Conservation (phyloP, 2,888 invertebrate species). For the Drosophila picticornis region DNA sequence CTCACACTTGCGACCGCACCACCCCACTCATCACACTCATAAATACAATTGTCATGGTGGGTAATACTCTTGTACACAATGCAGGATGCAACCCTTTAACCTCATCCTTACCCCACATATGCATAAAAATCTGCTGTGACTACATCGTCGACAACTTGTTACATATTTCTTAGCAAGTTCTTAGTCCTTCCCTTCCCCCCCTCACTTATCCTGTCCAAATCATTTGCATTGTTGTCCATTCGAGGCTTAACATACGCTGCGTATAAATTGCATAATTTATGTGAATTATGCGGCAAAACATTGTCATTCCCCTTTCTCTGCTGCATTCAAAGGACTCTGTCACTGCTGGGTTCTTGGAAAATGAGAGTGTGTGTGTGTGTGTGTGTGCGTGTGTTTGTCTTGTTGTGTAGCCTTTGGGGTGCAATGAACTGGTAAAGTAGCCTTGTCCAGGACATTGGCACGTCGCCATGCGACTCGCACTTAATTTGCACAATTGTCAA, state of each 20-base stretch:
- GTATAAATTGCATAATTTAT: slow-evolving; percentile 83
- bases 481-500: slow-evolving; percentile 79
- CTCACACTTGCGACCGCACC: not conserved
- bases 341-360: slow-evolving; percentile 34
- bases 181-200: slow-evolving; percentile 14
- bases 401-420: slow-evolving; percentile 64
- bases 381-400: slow-evolving; percentile 11
- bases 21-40: not conserved
- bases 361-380: not conserved
- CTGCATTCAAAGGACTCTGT: slow-evolving; percentile 27
- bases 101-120: slow-evolving; percentile 26
- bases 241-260: slow-evolving; percentile 72
- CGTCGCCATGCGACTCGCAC: slow-evolving; percentile 55
- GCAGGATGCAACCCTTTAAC: slow-evolving; percentile 48
- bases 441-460: slow-evolving; percentile 78
- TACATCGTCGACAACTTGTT: slow-evolving; percentile 66
- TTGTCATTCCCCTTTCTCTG: slow-evolving; percentile 25
- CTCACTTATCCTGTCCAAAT: slow-evolving; percentile 4
- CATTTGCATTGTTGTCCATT: slow-evolving; percentile 67
- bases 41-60: slow-evolving; percentile 62
- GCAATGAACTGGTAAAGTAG: slow-evolving; percentile 78
- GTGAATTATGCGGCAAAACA: slow-evolving; percentile 81
- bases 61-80: slow-evolving; percentile 47
- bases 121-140: slow-evolving; percentile 54
- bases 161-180: slow-evolving; percentile 60